Percentiles rank a stretch among this genome's conserved stretches.
Evolutionary conservation across 2,113 vertebrate species (phyloP).

Genomic region (Eudyptes chrysolophus): DNA sequence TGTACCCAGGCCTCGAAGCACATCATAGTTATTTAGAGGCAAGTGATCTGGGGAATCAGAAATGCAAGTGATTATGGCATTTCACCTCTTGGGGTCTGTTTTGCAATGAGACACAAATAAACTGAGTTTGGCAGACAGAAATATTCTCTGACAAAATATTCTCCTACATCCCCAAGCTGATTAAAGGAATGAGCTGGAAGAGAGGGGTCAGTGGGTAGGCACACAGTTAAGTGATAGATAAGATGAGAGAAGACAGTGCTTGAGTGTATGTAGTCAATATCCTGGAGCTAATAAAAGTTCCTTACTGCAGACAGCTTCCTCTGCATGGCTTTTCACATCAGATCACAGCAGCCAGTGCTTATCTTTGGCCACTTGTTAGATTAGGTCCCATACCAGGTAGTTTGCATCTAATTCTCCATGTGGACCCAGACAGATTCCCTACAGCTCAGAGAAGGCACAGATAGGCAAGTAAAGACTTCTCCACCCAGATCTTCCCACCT

Average conservation of each 20-base stretch:
- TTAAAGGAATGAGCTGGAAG: constrained; percentile 29
- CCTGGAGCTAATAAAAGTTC: constrained; percentile 19
- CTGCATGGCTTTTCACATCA: background rate
- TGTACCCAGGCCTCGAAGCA: constrained; percentile 1
- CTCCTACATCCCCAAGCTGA: constrained; percentile 40
- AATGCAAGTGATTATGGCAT: constrained; percentile 40
- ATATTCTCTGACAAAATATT: constrained; percentile 43
- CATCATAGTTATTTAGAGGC: constrained; percentile 39
- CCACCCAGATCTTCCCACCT: background rate
- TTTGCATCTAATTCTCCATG: background rate
- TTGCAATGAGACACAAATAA: constrained; percentile 42
- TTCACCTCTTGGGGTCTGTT: constrained; percentile 52
- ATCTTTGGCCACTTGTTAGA: constrained; percentile 23
- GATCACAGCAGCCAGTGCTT: constrained; percentile 21
- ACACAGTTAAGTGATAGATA: constrained; percentile 21
- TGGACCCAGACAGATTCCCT: background rate
- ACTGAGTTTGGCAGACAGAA: constrained; percentile 57
- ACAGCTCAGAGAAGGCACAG: background rate
- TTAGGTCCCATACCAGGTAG: background rate
- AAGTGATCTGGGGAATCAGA: constrained; percentile 42
- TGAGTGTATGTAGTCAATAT: background rate
- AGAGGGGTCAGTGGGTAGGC: constrained; percentile 38
- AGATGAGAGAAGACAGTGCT: constrained; percentile 37
- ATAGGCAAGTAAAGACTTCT: background rate
- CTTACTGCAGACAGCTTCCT: background rate